Evolutionary conservation across 2,113 vertebrate genomes (phyloP), one percentile per base, ranked within the genome.

Genomic region (Psilopogon haemacephalus): DNA sequence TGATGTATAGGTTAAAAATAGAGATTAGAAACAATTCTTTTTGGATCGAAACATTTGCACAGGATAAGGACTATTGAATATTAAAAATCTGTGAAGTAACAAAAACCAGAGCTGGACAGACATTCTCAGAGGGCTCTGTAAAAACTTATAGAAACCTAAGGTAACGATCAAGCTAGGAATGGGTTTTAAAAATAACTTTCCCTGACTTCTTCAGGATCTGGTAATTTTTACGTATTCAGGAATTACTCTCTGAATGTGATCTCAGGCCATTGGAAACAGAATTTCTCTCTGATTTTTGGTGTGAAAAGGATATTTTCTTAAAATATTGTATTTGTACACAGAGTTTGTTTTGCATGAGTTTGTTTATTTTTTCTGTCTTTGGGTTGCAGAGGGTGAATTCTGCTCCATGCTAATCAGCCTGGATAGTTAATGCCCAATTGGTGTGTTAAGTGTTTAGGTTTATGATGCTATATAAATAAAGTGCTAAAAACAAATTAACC

Each of bases 71-170:
- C 94, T 94, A 87, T 94, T 83, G 95, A 92, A 95, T 94, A 96
- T 96, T 96, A 96, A 95, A 96, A 96, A 93, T 94, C 95, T 96
- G 95, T 95, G 84, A 93, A 92, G 91, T 95, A 96, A 96, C 94
- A 94, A 87, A 92, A 96, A 96, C 23, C 95, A 96, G 96, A 95
- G 70, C 89, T 91, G 52, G 60, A 68, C 50, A 90, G 89, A 85
- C 82, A 12, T 92, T 91, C 78, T 87, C 68, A 68, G 64, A 94
- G 48, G 80, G 85, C 68, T 95, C 93, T 90, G 90, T 94, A 94
- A 96, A 95, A 95, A 70, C 84, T 85, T 93, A 77, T 12, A 89
- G 91, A 83, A 94, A 87, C n/a, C 78, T 86, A 78, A 87, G 64
- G 78, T 77, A 96, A 87, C 38, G 11, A 85, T 89, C 20, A 68